Percentiles rank a stretch among this genome's conserved stretches.
Conservation (phyloP, 1,140 invertebrate species). For the Heliconius melpomene region DNA sequence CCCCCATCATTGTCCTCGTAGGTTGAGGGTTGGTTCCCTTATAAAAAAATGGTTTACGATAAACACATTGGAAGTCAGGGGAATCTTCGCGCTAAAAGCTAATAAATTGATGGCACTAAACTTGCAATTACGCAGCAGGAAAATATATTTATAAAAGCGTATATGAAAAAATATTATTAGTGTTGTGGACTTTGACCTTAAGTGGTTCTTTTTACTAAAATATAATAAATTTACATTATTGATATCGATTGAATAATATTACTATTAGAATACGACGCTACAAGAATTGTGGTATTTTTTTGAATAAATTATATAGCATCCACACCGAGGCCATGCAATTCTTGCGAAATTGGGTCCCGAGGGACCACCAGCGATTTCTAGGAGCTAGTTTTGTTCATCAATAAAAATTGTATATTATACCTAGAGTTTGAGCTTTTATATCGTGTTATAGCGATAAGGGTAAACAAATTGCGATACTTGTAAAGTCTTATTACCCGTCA, state of each 20-base stretch:
- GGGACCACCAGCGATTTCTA: constrained; percentile 54
- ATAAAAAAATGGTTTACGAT: constrained; percentile 73
- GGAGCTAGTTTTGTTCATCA: constrained; percentile 62
- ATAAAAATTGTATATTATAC: constrained; percentile 50
- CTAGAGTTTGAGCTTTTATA: constrained; percentile 44
- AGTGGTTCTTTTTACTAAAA: background rate
- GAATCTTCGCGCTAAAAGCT: constrained; percentile 48
- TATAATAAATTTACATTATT: too few species aligned
- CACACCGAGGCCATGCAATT: constrained; percentile 43
- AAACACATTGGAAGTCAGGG: constrained; percentile 63
- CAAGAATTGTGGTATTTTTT: constrained; percentile 61
- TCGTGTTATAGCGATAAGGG: constrained; percentile 70
- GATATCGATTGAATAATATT: too few species aligned
- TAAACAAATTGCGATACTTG: constrained; percentile 79
- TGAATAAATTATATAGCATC: constrained; percentile 39
- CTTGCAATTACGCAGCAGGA: background rate
- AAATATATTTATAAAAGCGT: constrained; percentile 16
- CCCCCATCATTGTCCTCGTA: constrained; percentile 47
- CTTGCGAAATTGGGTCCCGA: constrained; percentile 70
- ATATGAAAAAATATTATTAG: background rate
- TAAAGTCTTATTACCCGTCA: constrained; percentile 75
- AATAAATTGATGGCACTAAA: constrained; percentile 37
- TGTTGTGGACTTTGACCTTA: background rate
- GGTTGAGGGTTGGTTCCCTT: constrained; percentile 56
- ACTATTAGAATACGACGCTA: constrained; percentile 25